phyloP scores from a whole-genome alignment of 2,797 vertebrate species.

The Anguilla pacifica region DNA sequence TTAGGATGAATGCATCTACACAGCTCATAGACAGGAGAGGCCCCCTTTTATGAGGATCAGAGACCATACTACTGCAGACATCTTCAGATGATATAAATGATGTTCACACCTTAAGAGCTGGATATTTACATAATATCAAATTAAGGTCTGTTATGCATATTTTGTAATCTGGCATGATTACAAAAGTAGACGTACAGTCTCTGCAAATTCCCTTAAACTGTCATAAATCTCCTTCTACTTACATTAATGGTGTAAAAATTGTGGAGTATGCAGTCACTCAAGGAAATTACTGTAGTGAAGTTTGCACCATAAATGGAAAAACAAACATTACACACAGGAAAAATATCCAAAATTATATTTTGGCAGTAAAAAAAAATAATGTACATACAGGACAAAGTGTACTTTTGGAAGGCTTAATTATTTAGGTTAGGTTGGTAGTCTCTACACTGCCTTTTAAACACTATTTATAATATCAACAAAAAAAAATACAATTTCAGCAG shows the following conservation, averaged over 20 bases:
- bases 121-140: not conserved
- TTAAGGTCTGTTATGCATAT: not conserved
- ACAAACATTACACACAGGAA: not conserved
- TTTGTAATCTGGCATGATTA: not conserved
- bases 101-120: not conserved
- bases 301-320: not conserved
- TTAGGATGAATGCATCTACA: not conserved
- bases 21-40: not conserved
- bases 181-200: not conserved
- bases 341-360: not conserved
- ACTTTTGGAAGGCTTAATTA: not conserved
- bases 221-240: not conserved
- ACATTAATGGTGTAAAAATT: not conserved
- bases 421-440: not conserved
- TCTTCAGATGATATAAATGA: not conserved
- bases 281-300: not conserved
- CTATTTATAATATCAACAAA: not conserved
- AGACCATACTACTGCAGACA: not conserved
- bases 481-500: not conserved
- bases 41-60: not conserved
- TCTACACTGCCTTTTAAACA: not conserved
- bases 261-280: not conserved
- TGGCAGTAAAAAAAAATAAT: not conserved
- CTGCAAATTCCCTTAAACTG: not conserved
- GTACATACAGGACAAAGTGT: not conserved